Base-by-base conservation (phyloP, 2,113 vertebrate genomes). In the Oxyruncus cristatus region DNA sequence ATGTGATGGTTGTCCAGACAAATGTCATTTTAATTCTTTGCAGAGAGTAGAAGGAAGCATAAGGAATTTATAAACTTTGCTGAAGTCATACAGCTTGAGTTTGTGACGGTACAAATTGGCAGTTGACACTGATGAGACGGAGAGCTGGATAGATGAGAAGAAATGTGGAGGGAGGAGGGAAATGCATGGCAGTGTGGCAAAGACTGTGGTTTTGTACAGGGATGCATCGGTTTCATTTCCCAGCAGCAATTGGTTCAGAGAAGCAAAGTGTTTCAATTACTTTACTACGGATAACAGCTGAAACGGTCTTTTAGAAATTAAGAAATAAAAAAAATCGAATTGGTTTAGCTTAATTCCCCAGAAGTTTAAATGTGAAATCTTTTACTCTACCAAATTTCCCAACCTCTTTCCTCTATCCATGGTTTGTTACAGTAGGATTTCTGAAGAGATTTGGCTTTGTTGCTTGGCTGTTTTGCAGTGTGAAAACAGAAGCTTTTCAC, bases 241-340 rank as follows among this genome's bases (percentile, higher is more conserved):
- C 39, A 77, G 56, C 67, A 77, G 49, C 39, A 26, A 21, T 68
- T 20, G 8, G 42, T 66, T 80, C 39, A 52, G 74, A 50, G 58
- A 75, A 92, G 33, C 37, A 28, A 63, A 70, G 18, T 72, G 72
- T 81, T 96, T 86, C 23, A 67, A 8, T 84, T 94, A 76, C 41
- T 61, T 82, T 85, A 79, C 85, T 93, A 52, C 4, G 63, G 76
- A 58, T 37, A 63, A 85, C 4, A n/a, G 70, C 61, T 86, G 75
- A 84, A 92, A 49, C 63, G 58, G 75, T 89, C 86, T 92, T 92
- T 90, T 74, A 76, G 67, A 89, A 97, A 55, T 81, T 14, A 84
- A 26, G 44, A 0, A 41, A 37, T 39, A 35, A 46, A 65, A 66
- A 93, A 84, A 63, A 56, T 71, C 50, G 59, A 28, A 70, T 91